These are phyloP conservation scores for Tiliacea citrago DNA, from an alignment of 2,888 invertebrate genomes.

Conservation along the genomic window DNA sequence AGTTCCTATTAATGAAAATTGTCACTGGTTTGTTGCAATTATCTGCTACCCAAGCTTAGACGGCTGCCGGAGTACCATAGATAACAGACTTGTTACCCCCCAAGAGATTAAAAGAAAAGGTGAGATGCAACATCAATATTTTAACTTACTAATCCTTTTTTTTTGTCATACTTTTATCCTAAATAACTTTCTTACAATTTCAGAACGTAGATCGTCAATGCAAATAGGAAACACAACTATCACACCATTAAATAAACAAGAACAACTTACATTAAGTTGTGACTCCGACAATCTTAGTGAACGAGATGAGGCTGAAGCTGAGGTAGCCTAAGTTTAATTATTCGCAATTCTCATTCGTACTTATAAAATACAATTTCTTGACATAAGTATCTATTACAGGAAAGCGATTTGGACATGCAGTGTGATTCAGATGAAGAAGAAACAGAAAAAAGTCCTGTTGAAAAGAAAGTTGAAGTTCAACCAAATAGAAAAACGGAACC, in stretches of 20 bases:
- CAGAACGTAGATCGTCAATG: slow-evolving; percentile 90
- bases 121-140: slow-evolving; percentile 57
- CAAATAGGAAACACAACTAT: slow-evolving; percentile 93
- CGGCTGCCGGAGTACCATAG: slow-evolving; percentile 92
- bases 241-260: slow-evolving; percentile 87
- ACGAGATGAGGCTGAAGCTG: slow-evolving; percentile 95
- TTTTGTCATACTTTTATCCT: neutral
- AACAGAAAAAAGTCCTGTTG: slow-evolving; percentile 77
- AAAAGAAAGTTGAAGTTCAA: slow-evolving; percentile 81
- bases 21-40: slow-evolving; percentile 99
- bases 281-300: slow-evolving; percentile 94
- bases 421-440: slow-evolving; percentile 89
- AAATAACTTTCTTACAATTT: slow-evolving; percentile 15
- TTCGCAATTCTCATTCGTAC: neutral
- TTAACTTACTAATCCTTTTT: neutral
- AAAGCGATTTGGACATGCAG: slow-evolving; percentile 89
- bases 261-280: slow-evolving; percentile 91
- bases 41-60: slow-evolving; percentile 97
- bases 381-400: slow-evolving; percentile 74
- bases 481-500: slow-evolving; percentile 85
- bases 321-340: slow-evolving; percentile 79
- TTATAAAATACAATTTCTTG: neutral
- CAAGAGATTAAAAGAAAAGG: slow-evolving; percentile 90
- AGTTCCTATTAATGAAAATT: slow-evolving; percentile 99
- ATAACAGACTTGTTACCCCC: slow-evolving; percentile 91